Evolutionary conservation across 30 jellyfish, hydroid and myxozoan species (phyloP), one percentile per base, ranked within the genome.

Genomic region (Rhopilema esculentum): DNA sequence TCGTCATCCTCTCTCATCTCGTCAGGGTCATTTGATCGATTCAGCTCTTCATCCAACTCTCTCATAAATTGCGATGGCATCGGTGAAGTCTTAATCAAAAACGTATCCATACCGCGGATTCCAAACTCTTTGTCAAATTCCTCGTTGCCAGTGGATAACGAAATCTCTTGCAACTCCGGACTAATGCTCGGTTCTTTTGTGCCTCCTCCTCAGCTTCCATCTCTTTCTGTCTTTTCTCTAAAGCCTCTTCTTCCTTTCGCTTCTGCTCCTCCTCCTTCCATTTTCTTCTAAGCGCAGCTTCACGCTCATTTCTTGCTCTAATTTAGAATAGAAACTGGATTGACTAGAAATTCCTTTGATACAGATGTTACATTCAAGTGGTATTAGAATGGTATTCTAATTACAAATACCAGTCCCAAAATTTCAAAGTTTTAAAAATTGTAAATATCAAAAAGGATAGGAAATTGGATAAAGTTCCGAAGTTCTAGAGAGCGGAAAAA

Each of bases 41-140:
- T 74, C 51, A 83, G 15, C 68, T 83, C 91, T 7, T 83, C 91
- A 12, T 83, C 91, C 70, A 83, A 16, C 49, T 83, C 91, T 27
- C 49, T 53, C 80, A 83, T 69, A 31, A 83, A 66, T 67, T 73
- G 62, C 1, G 91, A 68, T 31, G 91, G 91, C 80, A 83, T 53
- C 26, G 91, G 91, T 12, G 91, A 83, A 0, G 91, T 68, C 71
- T 83, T 83, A 48, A 83, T 83, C 77, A 83, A 62, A 74, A 83
- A 83, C 28, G 91, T 68, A 22, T 83, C 91, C 73, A 74, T 74
- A 1, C 86, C 86, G 31, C 49, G 27, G 64, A 83, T 83, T 4
- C 80, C 80, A 50, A 83, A 83, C 49, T 83, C 91, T 67, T 83
- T 83, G 52, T 83, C 91, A 32, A 83, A 83, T 28, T 83, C 91